phyloP scores from a whole-genome alignment of 2,888 invertebrate species.

The Bursaphelenchus okinawaensis region DNA sequence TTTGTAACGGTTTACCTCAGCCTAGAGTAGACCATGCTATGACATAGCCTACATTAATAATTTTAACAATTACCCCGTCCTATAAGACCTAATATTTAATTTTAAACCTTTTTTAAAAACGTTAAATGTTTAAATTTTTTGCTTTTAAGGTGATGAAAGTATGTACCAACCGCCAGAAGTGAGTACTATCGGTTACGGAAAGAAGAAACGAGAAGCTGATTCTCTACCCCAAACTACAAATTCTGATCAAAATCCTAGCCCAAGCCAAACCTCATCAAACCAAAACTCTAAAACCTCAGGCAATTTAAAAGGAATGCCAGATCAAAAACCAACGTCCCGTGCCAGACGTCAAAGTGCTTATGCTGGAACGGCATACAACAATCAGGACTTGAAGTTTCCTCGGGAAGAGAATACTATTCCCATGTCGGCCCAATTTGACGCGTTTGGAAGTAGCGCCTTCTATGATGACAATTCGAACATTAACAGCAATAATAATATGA shows the following conservation, averaged over 20 bases:
- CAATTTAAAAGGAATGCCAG: not conserved
- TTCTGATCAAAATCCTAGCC: not conserved
- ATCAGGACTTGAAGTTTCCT: constrained; percentile 12
- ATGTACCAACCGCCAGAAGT: not conserved
- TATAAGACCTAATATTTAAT: too few relatives aligned
- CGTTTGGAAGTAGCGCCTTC: not conserved
- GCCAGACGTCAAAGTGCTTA: not conserved
- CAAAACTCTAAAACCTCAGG: not conserved
- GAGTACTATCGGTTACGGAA: not conserved
- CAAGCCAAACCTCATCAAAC: not conserved
- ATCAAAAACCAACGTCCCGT: not conserved
- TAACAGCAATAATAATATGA: not conserved
- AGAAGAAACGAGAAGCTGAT: not conserved
- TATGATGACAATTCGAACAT: not conserved
- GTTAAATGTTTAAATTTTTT: too few relatives aligned
- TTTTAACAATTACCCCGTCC: too few relatives aligned
- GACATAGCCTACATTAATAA: too few relatives aligned
- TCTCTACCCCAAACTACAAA: too few relatives aligned
- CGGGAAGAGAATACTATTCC: constrained; percentile 13
- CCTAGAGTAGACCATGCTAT: too few relatives aligned
- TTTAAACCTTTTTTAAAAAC: too few relatives aligned
- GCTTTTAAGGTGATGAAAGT: not conserved
- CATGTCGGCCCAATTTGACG: constrained; percentile 1
- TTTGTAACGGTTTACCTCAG: too few relatives aligned
- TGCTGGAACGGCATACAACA: constrained; percentile 2